A percentile compares a stretch with the other conserved stretches of the same genome.
phyloP scores from a whole-genome alignment of 2,888 invertebrate species.

The Rambutsinella grinnellia region DNA sequence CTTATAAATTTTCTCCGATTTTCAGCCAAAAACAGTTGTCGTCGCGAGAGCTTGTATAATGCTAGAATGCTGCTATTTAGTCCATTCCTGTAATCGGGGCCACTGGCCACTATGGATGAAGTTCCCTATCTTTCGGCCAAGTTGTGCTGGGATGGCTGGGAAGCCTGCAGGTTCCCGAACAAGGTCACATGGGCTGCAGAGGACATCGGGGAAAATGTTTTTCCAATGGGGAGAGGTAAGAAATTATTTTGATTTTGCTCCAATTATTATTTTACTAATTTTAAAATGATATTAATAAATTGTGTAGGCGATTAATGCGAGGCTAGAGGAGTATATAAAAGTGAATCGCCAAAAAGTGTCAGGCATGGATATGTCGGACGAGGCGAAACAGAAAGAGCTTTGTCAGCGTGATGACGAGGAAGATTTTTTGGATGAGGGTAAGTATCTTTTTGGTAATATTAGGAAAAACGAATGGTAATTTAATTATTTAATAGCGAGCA shows the following conservation, averaged over 20 bases:
- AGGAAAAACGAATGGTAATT: no score
- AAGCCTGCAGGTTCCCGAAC: slow-evolving; percentile 63
- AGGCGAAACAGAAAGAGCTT: slow-evolving; percentile 83
- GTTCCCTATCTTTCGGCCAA: slow-evolving; percentile 81
- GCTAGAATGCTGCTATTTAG: slow-evolving; percentile 95
- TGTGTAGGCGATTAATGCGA: slow-evolving; percentile 83
- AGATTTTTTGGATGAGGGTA: slow-evolving; percentile 96
- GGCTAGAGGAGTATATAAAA: slow-evolving; percentile 90
- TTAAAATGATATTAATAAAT: no score
- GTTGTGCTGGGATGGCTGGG: slow-evolving; percentile 72
- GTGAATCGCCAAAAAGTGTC: slow-evolving; percentile 77
- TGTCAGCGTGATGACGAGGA: slow-evolving; percentile 92
- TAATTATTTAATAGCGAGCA: slow-evolving; percentile 71
- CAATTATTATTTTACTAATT: no score
- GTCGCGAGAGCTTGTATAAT: slow-evolving; percentile 92
- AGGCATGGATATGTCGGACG: slow-evolving; percentile 72
- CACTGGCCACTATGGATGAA: slow-evolving; percentile 99
- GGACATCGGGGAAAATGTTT: slow-evolving; percentile 96
- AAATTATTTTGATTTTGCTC: not conserved
- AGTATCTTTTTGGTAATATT: no score
- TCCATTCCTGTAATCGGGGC: slow-evolving; percentile 97
- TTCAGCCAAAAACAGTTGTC: slow-evolving; percentile 92
- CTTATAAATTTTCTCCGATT: slow-evolving; percentile 51
- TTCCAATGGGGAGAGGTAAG: slow-evolving; percentile 95
- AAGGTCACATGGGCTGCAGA: slow-evolving; percentile 78